Percentiles rank a stretch among this genome's conserved stretches.
Evolutionary conservation across 2,888 invertebrate genomes (phyloP).

Genomic region (Mimachlamys varia): DNA sequence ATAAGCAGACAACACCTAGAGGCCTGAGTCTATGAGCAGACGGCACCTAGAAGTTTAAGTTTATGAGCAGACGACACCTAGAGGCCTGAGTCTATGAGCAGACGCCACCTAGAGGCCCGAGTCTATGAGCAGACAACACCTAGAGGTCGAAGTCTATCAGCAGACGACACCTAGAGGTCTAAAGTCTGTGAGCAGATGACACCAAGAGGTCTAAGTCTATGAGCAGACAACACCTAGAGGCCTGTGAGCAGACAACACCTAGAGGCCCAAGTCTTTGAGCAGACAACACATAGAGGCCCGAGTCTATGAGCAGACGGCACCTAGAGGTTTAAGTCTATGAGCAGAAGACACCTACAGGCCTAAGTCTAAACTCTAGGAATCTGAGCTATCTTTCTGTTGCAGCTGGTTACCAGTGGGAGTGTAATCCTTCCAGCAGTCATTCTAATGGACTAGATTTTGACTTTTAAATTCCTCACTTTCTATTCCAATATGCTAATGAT

Average conservation of each 20-base stretch:
- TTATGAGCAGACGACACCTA: not conserved
- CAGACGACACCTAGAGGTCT: not conserved
- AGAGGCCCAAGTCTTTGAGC: not conserved
- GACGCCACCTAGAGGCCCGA: not conserved
- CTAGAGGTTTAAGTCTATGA: not conserved
- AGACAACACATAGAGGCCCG: not conserved
- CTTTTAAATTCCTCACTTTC: slow-evolving; percentile 12
- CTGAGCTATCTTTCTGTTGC: not conserved
- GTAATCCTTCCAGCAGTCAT: not conserved
- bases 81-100: not conserved
- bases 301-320: slow-evolving; percentile 19
- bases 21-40: slow-evolving; percentile 3
- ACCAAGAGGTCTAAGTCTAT: not conserved
- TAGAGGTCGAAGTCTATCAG: not conserved
- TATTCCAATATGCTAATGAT: slow-evolving; percentile 6
- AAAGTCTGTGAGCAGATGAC: slow-evolving; percentile 24
- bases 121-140: not conserved
- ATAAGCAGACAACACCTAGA: not conserved
- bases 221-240: not conserved
- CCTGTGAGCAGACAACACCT: not conserved
- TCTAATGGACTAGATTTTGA: not conserved
- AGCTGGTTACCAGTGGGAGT: not conserved
- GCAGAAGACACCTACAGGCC: not conserved
- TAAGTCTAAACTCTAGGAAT: no score
- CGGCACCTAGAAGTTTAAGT: not conserved